Evolutionary conservation across 1,140 invertebrate species (phyloP), one percentile per base, ranked within the genome.

Genomic region (Drosophila repleta): DNA sequence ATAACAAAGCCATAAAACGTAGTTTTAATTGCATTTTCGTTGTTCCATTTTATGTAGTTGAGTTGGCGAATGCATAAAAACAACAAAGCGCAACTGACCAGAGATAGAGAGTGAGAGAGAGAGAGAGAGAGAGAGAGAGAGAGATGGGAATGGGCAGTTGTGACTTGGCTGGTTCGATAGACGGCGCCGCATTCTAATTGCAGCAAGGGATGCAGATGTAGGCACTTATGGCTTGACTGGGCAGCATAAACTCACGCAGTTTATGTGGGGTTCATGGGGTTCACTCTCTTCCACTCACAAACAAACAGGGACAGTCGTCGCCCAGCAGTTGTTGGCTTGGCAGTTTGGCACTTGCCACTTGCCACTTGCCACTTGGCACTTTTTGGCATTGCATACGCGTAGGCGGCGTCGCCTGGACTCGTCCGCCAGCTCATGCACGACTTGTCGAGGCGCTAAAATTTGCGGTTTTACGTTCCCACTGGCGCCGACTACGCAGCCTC

Each of bases 1-100:
- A 90, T 84, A 90, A 90, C 85, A 90, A 90, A 90, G 87, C 87
- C 87, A 90, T 90, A 90, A 90, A 90, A 90, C 82, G 79, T 90
- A 90, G 76, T 90, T 90, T 90, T 90, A 90, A 90, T 90, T 90
- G 87, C 87, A 84, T 90, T 90, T 90, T 90, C 87, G 87, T 90
- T 90, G 82, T 87, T 76, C 87, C 81, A 84, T 87, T 90, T 90
- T 88, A 87, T 83, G 79, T 82, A 90, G 87, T 90, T 87, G 72
- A 78, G 73, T 73, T 67, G 73, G 71, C 56, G 79, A 74, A 79
- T 90, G 74, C 77, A 85, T 81, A 76, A 79, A 79, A 85, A 85
- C 76, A 84, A 80, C 77, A 85, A 84, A 75, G 52, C 67, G 62
- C 60, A 62, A 75, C 72, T 87, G 82, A 82, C 83, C 83, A 88